Conservation (phyloP, 2,797 vertebrate genomes). For the Lagocephalus sceleratus region DNA sequence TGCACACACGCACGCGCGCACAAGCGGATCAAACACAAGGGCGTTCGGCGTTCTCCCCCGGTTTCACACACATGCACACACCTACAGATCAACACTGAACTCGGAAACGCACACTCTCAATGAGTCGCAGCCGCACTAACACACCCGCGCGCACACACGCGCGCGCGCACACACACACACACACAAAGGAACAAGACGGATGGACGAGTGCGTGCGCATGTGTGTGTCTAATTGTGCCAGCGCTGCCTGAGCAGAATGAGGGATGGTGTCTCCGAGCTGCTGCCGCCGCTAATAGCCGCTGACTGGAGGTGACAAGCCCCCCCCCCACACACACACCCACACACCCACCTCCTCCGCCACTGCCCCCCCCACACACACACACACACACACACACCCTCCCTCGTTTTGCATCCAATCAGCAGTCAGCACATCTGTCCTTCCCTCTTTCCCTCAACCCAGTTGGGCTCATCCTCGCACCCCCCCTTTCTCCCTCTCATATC, state of each 20-base stretch:
- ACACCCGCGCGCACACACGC: conserved; percentile 10
- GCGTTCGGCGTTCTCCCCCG: conserved; percentile 44
- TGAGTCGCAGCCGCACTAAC: conserved; percentile 44
- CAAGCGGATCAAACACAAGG: conserved; percentile 64
- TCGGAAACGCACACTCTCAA: conserved; percentile 56
- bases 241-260: conserved; percentile 74
- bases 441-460: conserved; percentile 50
- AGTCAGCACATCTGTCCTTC: conserved; percentile 66
- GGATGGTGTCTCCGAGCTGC: conserved; percentile 74
- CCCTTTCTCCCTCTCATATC: conserved; percentile 40
- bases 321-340: conserved; percentile 18
- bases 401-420: conserved; percentile 65
- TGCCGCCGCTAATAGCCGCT: conserved; percentile 72
- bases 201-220: conserved; percentile 45
- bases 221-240: conserved; percentile 75
- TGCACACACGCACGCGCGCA: conserved; percentile 30
- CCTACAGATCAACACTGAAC: conserved; percentile 52
- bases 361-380: conserved; percentile 9
- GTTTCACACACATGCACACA: conserved; percentile 35
- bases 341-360: conserved; percentile 14
- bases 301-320: conserved; percentile 71
- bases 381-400: neutral
- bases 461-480: conserved; percentile 38
- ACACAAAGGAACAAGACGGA: conserved; percentile 34
- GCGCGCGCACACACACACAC: conserved; percentile 7